phyloP scores from a whole-genome alignment of 2,888 invertebrate species.

The Trissolcus japonicus region DNA sequence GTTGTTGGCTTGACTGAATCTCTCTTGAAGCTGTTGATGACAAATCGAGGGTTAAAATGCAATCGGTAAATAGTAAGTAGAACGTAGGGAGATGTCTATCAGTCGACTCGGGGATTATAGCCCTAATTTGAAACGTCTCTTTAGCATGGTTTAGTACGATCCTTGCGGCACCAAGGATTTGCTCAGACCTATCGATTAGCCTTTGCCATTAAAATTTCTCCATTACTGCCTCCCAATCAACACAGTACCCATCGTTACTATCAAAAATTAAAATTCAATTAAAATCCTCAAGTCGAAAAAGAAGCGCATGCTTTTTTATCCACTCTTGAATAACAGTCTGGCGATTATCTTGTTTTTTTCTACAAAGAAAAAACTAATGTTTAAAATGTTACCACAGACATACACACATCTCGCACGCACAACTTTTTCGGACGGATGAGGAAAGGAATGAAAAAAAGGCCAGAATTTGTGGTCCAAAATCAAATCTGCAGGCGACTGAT shows the following conservation, averaged over 20 bases:
- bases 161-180: slow-evolving; percentile 54
- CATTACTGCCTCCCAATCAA: background rate
- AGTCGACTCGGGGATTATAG: slow-evolving; percentile 73
- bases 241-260: slow-evolving; percentile 8
- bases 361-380: no score
- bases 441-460: no score
- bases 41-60: slow-evolving; percentile 77
- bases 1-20: slow-evolving; percentile 58
- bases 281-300: no score
- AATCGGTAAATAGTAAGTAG: slow-evolving; percentile 73
- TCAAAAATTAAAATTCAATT: slow-evolving; percentile 3
- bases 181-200: slow-evolving; percentile 44
- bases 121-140: slow-evolving; percentile 72
- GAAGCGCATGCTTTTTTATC: no score
- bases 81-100: slow-evolving; percentile 67
- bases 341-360: no score
- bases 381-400: no score
- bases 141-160: slow-evolving; percentile 40
- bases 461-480: no score
- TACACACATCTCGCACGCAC: no score
- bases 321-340: no score
- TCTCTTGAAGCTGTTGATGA: slow-evolving; percentile 76
- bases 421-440: no score
- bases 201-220: slow-evolving; percentile 11
- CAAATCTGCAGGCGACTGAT: no score